Evolutionary conservation across 2,888 invertebrate species (phyloP).

Genomic region (Geotrupes spiniger): DNA sequence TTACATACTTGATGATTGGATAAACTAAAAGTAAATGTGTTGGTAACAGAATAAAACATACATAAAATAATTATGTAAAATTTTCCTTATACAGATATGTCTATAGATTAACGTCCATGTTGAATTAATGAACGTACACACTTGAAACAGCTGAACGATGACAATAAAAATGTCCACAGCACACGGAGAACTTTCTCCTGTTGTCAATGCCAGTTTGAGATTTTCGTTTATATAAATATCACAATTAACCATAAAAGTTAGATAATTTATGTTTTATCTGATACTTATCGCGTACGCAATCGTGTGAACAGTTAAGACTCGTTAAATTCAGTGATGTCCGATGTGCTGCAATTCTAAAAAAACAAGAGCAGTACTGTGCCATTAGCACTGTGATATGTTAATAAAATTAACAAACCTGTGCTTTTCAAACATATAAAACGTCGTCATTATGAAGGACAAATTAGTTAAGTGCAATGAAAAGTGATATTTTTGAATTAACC

Average conservation of each 20-base stretch:
- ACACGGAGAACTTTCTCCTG: conserved; percentile 28
- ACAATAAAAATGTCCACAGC: conserved; percentile 19
- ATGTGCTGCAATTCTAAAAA: conserved; percentile 2
- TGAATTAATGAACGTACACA: not conserved
- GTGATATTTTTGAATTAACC: conserved; percentile 30
- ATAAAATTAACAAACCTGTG: conserved; percentile 12
- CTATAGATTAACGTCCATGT: no score
- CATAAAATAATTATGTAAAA: no score
- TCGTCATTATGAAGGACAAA: conserved; percentile 30
- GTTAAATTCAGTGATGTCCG: conserved; percentile 3
- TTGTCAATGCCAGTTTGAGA: conserved; percentile 30
- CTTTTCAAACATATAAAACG: conserved; percentile 26
- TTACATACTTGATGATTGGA: no score
- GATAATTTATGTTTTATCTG: not conserved
- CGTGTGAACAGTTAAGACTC: not conserved
- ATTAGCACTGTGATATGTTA: conserved; percentile 16
- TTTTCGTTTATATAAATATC: conserved; percentile 2
- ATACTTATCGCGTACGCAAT: not conserved
- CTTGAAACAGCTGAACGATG: conserved; percentile 21
- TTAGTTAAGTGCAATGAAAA: conserved; percentile 34
- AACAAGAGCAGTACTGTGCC: not conserved
- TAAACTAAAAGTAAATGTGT: no score
- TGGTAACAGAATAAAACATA: no score
- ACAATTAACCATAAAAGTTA: not conserved
- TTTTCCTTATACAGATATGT: no score